A percentile compares a stretch with the other conserved stretches of the same genome.
Evolutionary conservation across 2,888 invertebrate species (phyloP).

Genomic region (Seladonia tumulorum): DNA sequence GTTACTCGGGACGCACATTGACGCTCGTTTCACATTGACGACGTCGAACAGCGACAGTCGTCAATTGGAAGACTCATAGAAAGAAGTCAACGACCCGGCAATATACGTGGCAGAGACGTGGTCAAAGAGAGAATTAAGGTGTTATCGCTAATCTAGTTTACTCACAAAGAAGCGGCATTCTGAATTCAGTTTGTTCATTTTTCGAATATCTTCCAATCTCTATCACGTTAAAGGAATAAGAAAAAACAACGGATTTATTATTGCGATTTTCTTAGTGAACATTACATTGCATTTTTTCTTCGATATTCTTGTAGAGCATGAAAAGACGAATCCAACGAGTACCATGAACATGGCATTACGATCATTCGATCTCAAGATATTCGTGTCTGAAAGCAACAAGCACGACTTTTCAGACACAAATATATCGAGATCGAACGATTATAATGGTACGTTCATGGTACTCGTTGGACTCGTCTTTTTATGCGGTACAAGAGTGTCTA

Average conservation of each 20-base stretch:
- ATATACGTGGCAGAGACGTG: neutral
- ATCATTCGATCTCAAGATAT: neutral
- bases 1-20: constrained; percentile 21
- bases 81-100: constrained; percentile 44
- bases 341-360: neutral
- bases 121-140: neutral
- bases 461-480: neutral
- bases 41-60: constrained; percentile 5
- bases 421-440: neutral
- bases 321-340: constrained; percentile 1
- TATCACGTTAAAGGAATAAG: neutral
- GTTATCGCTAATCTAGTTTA: neutral
- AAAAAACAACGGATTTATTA: neutral
- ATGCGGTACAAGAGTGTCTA: neutral
- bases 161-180: neutral
- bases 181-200: neutral
- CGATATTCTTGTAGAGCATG: neutral
- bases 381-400: neutral
- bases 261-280: neutral
- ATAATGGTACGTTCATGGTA: neutral
- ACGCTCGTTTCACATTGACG: constrained; percentile 5
- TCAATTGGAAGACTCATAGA: constrained; percentile 38
- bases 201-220: no score
- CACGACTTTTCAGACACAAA: neutral
- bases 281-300: neutral